phyloP scores from a whole-genome alignment of 2,888 invertebrate genomes.

The Lasioglossum marginatum region DNA sequence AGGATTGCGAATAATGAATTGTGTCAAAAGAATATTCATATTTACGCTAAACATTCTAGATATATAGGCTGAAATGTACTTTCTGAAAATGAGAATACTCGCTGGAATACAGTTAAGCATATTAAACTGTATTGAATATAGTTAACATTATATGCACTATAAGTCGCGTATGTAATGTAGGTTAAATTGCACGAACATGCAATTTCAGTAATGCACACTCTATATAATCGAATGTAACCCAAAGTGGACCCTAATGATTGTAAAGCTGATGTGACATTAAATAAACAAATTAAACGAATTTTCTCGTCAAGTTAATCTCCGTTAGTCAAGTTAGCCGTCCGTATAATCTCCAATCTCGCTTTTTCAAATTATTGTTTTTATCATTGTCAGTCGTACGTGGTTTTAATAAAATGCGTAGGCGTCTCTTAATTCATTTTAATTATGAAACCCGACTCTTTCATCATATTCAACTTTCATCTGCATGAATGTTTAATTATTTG shows the following conservation, averaged over 20 bases:
- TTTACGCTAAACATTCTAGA: background rate
- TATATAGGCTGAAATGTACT: background rate
- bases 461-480: background rate
- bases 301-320: background rate
- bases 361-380: background rate
- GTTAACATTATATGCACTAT: background rate
- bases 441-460: background rate
- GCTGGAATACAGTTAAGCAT: background rate
- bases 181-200: conserved; percentile 6
- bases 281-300: background rate
- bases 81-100: background rate
- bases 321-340: no score
- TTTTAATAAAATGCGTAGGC: background rate
- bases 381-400: background rate
- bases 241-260: background rate
- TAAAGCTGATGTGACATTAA: background rate
- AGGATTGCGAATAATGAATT: background rate
- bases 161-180: background rate
- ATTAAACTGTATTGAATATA: background rate
- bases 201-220: conserved; percentile 9
- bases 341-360: background rate
- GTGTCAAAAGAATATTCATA: background rate
- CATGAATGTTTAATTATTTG: background rate
- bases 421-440: background rate
- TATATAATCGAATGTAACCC: background rate